Percentiles rank a stretch among this genome's conserved stretches.
These are phyloP conservation scores for Hartigia nigra DNA, from an alignment of 2,888 invertebrate species.

Conservation along the genomic window DNA sequence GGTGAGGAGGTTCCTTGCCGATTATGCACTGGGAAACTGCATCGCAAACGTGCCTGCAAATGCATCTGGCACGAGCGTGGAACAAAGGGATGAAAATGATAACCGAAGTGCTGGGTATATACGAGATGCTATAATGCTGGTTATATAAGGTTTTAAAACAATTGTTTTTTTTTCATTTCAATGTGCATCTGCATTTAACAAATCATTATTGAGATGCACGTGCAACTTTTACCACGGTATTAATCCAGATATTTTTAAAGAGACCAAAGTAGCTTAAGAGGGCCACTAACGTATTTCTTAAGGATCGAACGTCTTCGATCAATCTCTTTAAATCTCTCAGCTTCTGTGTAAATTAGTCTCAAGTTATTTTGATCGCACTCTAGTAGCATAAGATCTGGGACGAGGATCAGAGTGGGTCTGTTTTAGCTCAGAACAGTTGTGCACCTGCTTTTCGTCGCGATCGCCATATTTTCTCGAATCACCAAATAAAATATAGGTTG, in stretches of 20 bases:
- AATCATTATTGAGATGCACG: neutral
- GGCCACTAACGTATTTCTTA: neutral
- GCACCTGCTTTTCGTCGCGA: neutral
- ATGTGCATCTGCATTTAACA: neutral
- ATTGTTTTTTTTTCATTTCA: neutral
- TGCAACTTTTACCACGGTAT: neutral
- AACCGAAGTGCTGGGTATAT: neutral
- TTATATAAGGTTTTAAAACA: neutral
- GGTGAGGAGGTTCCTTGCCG: constrained; percentile 29
- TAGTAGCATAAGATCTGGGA: neutral
- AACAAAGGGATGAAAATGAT: constrained; percentile 10
- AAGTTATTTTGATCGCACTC: neutral
- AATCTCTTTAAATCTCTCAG: neutral
- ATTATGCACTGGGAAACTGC: constrained; percentile 34
- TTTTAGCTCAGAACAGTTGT: neutral
- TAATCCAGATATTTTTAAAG: neutral
- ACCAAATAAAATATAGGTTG: neutral
- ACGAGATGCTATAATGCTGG: neutral
- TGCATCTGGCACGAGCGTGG: constrained; percentile 2
- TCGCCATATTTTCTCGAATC: neutral
- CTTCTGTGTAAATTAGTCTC: neutral
- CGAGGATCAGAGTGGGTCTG: neutral
- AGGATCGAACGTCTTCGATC: neutral
- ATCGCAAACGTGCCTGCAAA: constrained; percentile 19
- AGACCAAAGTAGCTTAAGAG: neutral